Conservation (phyloP, 2,888 invertebrate genomes). For the Andrena praecox region DNA sequence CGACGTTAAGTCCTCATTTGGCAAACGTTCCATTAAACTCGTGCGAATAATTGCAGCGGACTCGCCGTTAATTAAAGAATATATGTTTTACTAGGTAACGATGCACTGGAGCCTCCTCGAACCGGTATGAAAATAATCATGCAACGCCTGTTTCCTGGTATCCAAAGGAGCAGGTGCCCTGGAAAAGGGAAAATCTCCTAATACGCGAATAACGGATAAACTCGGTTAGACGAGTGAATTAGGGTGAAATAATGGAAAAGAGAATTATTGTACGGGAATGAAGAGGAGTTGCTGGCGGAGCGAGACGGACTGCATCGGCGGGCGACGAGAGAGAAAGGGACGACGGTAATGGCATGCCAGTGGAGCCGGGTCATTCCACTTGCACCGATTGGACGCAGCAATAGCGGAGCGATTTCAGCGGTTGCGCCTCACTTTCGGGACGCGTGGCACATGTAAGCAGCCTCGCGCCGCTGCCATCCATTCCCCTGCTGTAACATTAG, state of each 20-base stretch:
- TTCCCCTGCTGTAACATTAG: conserved; percentile 49
- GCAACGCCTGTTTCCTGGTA: too few relatives aligned
- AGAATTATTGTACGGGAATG: conserved; percentile 3
- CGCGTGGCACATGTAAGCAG: conserved; percentile 24
- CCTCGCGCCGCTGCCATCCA: conserved; percentile 23
- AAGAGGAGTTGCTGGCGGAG: conserved; percentile 12
- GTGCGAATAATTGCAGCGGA: conserved; percentile 10
- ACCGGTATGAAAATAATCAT: too few relatives aligned
- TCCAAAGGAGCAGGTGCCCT: too few relatives aligned
- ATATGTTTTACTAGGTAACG: neutral
- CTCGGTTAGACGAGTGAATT: neutral
- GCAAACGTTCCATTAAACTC: conserved; percentile 14
- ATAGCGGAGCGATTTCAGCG: conserved; percentile 42
- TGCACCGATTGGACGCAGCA: conserved; percentile 50
- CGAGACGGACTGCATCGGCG: neutral
- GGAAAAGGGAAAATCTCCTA: too few relatives aligned
- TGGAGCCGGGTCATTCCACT: conserved; percentile 62
- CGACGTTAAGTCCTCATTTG: neutral
- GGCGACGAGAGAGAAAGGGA: conserved; percentile 8
- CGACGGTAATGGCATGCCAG: conserved; percentile 47
- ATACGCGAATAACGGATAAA: neutral
- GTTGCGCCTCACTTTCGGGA: conserved; percentile 29
- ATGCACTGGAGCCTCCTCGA: neutral
- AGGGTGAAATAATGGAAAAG: conserved; percentile 3
- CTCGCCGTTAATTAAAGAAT: conserved; percentile 16